These are phyloP conservation scores for Nipponia nippon DNA, from an alignment of 2,113 vertebrate species.

Conservation along the genomic window DNA sequence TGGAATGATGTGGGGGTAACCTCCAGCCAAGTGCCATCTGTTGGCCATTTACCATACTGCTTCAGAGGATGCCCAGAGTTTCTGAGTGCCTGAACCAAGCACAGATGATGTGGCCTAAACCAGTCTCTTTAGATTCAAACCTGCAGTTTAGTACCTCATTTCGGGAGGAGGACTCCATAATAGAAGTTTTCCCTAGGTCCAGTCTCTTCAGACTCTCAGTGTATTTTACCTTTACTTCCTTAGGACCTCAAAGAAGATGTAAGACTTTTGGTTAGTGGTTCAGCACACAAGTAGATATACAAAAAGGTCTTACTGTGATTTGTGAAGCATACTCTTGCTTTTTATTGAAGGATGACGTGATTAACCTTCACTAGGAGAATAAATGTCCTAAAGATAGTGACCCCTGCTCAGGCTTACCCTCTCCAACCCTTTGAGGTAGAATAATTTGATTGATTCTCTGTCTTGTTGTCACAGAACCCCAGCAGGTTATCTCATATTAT, in stretches of 20 bases:
- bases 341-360: not conserved
- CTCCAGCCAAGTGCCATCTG: not conserved
- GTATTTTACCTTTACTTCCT: not conserved
- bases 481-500: not conserved
- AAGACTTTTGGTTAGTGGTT: not conserved
- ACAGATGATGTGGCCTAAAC: not conserved
- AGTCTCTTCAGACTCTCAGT: not conserved
- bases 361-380: not conserved
- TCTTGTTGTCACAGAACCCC: not conserved
- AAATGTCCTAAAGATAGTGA: not conserved
- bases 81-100: not conserved
- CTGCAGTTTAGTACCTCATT: not conserved
- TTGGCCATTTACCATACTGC: not conserved
- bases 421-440: not conserved
- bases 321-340: not conserved
- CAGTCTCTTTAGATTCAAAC: not conserved
- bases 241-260: not conserved
- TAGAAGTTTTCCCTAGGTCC: not conserved
- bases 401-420: not conserved
- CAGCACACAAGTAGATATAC: not conserved
- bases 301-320: not conserved
- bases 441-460: not conserved
- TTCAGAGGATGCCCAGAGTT: not conserved
- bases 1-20: not conserved
- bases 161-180: not conserved